phyloP scores from a whole-genome alignment of 2,113 vertebrate genomes.

The Anarhynchus alexandrinus region DNA sequence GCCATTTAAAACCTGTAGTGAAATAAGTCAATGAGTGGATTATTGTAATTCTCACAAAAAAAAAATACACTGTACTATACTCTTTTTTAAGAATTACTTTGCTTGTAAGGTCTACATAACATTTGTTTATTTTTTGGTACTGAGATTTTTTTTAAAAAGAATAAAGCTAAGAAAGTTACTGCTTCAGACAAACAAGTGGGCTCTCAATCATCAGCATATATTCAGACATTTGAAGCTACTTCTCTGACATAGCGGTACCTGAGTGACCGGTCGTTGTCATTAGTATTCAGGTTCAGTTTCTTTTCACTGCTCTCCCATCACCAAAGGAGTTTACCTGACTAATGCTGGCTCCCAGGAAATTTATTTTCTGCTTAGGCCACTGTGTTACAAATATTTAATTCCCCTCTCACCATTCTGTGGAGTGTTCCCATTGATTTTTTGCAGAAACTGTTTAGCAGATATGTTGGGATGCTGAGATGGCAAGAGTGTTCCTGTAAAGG shows the following conservation, averaged over 20 bases:
- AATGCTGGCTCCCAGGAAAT: background rate
- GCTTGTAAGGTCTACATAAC: background rate
- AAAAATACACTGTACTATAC: background rate
- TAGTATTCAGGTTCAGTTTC: background rate
- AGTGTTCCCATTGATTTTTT: background rate
- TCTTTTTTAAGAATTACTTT: background rate
- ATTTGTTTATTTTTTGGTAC: background rate
- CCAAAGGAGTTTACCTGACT: background rate
- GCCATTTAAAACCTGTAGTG: background rate
- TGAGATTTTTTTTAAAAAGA: background rate
- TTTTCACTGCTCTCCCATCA: background rate
- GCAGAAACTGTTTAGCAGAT: background rate
- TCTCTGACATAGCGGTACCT: background rate
- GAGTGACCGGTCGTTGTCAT: background rate
- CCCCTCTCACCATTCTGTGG: background rate
- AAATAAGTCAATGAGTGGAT: background rate
- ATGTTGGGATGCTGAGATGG: background rate
- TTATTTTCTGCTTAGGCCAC: background rate
- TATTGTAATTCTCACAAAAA: background rate
- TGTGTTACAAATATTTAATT: background rate
- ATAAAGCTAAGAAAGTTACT: background rate
- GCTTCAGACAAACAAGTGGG: background rate
- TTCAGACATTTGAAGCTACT: background rate
- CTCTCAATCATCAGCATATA: background rate
- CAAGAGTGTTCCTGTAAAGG: background rate